Conservation (phyloP, 2,797 vertebrate species). For the Clarias fuscus region DNA sequence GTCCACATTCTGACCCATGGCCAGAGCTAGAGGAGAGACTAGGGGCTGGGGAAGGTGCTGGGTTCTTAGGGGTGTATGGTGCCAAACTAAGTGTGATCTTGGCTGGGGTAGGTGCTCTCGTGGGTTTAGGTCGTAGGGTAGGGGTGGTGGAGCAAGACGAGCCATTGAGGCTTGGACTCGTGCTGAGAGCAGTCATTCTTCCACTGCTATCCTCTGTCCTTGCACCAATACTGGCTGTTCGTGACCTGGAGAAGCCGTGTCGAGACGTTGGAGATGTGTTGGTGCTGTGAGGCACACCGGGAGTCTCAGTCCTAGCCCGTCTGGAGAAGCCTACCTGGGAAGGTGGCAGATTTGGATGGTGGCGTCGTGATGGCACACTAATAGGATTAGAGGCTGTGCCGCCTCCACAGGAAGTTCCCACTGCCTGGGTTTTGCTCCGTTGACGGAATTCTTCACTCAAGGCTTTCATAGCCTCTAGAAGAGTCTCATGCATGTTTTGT, state of each 20-base stretch:
- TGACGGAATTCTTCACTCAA: constrained; percentile 86
- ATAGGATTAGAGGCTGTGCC: constrained; percentile 81
- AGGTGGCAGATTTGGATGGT: constrained; percentile 77
- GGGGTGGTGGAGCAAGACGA: constrained; percentile 79
- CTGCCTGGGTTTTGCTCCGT: constrained; percentile 80
- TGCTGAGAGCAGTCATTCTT: constrained; percentile 74
- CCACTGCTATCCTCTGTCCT: constrained; percentile 75
- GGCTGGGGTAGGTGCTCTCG: constrained; percentile 78
- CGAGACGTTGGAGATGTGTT: constrained; percentile 78
- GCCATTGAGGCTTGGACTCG: constrained; percentile 79
- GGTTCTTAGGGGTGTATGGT: constrained; percentile 74
- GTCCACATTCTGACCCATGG: constrained; percentile 79
- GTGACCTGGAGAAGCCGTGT: constrained; percentile 75
- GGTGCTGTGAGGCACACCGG: constrained; percentile 75
- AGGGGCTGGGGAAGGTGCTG: constrained; percentile 76
- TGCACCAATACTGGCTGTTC: constrained; percentile 78
- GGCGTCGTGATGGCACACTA: constrained; percentile 79
- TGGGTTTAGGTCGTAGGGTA: constrained; percentile 76
- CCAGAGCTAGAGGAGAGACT: constrained; percentile 81
- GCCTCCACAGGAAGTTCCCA: constrained; percentile 75
- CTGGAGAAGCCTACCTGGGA: constrained; percentile 81
- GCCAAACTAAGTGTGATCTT: constrained; percentile 82
- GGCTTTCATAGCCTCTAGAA: constrained; percentile 87
- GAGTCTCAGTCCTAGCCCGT: constrained; percentile 76
- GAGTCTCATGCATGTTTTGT: constrained; percentile 88